Base-by-base conservation (phyloP, 2,113 vertebrate species). In the Cynoglossus semilaevis region DNA sequence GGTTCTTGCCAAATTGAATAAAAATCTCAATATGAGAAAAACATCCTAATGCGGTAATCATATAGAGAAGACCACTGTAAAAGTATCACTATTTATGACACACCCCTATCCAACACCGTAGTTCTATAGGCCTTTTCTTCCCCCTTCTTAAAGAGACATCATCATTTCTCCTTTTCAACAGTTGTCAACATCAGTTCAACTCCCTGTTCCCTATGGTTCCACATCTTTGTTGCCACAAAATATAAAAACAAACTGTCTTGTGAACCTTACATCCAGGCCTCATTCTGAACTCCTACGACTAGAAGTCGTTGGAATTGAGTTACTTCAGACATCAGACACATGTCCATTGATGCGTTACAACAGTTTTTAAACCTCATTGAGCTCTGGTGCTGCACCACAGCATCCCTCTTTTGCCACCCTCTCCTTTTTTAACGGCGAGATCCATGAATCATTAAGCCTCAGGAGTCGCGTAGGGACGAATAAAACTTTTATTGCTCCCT, bases 311-410 rank as follows among this genome's bases (percentile, higher is more conserved):
- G 73, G 77, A 81, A 84, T 84, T 85, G 82, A 85, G 85, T 86
- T 76, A 79, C 79, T 82, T 75, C n/a, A n/a, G 82, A 89, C 85
- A 82, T 82, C 84, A 84, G 72, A 77, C 83, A 81, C 76, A 79
- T 85, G 82, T 65, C 67, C 82, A 61, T 37, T 74, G 80, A 85
- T 64, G 83, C 79, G 81, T 85, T 77, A 80, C 85, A 88, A 81
- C 77, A 83, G 84, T 83, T 87, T 89, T 89, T 86, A 87, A 74
- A 89, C 77, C 85, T 81, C 88, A 88, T 88, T 88, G 86, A 83
- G 82, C 52, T 67, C 60, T 50, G 67, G 70, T 74, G 72, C 76
- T 83, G 77, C 76, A 60, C 81, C 69, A 45, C 58, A 62, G 58
- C 58, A 29, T 47, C 57, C 17, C 62, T n/a, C 17, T 34, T 29